Percentiles rank a stretch among this genome's conserved stretches.
Conservation (phyloP, 1,140 invertebrate species). For the Habropoda laboriosa region DNA sequence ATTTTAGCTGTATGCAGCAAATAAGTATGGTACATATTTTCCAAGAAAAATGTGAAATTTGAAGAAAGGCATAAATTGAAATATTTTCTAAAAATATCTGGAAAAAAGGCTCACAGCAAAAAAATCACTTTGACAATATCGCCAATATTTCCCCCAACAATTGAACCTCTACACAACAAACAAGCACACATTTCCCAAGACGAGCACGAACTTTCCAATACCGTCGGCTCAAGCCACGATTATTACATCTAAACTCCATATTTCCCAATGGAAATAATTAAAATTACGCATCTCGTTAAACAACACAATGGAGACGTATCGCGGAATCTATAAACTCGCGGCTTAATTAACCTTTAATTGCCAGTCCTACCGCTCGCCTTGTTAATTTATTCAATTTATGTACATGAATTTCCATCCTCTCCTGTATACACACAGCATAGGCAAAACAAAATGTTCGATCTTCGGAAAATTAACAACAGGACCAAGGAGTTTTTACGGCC, state of each 20-base stretch:
- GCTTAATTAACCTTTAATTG: conserved; percentile 21
- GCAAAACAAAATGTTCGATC: background rate
- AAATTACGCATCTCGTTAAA: background rate
- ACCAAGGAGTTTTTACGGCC: background rate
- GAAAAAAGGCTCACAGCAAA: too few species aligned
- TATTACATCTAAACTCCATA: background rate
- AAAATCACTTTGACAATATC: too few species aligned
- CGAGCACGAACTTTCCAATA: background rate
- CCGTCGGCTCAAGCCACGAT: background rate
- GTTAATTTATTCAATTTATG: conserved; percentile 16
- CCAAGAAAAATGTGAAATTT: too few species aligned
- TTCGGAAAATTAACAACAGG: background rate
- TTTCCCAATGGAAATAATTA: background rate
- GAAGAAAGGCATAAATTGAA: too few species aligned
- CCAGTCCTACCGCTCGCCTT: background rate
- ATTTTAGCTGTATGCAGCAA: too few species aligned
- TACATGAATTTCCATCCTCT: background rate
- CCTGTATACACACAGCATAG: too few species aligned
- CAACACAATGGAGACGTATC: background rate
- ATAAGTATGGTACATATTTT: too few species aligned
- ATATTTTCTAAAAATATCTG: too few species aligned
- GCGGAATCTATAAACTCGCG: background rate
- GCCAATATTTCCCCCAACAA: too few species aligned
- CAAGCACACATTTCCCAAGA: background rate
- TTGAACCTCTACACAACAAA: too few species aligned